Percentiles rank a stretch among this genome's conserved stretches.
Evolutionary conservation across 2,888 invertebrate species (phyloP).

Genomic region (Tetragnatha montana): DNA sequence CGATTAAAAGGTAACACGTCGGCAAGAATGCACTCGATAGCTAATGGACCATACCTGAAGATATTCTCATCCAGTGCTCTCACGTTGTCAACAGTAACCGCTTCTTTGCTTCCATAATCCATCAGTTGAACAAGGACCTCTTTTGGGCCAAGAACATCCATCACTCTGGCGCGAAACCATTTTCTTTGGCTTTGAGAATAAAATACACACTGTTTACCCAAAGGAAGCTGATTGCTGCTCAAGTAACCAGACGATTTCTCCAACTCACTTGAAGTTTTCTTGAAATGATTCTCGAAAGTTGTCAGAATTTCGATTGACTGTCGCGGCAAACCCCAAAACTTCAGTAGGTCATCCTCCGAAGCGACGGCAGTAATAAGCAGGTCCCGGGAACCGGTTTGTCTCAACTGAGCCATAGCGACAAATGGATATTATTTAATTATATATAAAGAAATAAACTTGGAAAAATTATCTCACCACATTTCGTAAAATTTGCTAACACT

Average conservation of each 20-base stretch:
- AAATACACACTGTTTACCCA: conserved; percentile 39
- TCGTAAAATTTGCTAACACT: no score
- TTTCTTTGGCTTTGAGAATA: conserved; percentile 18
- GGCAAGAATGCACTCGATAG: conserved; percentile 63
- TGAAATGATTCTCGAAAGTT: conserved; percentile 27
- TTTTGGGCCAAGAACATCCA: background rate
- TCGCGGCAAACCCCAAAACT: conserved; percentile 51
- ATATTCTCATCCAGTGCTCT: conserved; percentile 45
- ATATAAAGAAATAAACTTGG: no score
- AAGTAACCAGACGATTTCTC: conserved; percentile 35
- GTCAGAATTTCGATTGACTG: conserved; percentile 20
- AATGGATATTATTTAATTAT: no score
- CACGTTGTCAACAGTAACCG: conserved; percentile 23
- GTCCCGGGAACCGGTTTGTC: conserved; percentile 6
- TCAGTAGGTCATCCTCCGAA: conserved; percentile 47
- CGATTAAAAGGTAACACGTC: conserved; percentile 47
- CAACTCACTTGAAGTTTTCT: conserved; percentile 7
- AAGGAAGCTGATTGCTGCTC: conserved; percentile 39
- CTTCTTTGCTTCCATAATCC: conserved; percentile 66
- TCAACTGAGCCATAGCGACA: conserved; percentile 30
- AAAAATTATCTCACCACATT: no score
- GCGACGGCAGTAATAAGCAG: conserved; percentile 41
- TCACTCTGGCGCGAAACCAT: conserved; percentile 59
- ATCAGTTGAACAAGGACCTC: conserved; percentile 44
- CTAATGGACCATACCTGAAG: conserved; percentile 22